Evolutionary conservation across 1,140 invertebrate genomes (phyloP).

Genomic region (Meloidogyne floridensis): DNA sequence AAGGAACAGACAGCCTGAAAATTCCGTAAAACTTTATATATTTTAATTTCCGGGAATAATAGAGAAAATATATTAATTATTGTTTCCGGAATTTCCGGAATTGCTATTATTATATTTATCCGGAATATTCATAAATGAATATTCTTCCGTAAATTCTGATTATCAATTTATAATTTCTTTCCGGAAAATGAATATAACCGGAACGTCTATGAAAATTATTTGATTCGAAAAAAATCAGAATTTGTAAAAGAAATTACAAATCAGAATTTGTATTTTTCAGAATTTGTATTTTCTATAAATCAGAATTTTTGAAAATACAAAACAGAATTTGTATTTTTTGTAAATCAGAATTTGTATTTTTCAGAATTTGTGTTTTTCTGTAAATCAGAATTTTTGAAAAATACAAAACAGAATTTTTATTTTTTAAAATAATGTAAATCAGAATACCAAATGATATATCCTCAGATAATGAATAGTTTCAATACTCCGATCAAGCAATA

Average conservation of each 20-base stretch:
- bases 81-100: too few relatives aligned
- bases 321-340: constrained; percentile 25
- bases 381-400: background rate
- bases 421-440: too few relatives aligned
- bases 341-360: too few relatives aligned
- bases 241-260: too few relatives aligned
- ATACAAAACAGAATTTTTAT: too few relatives aligned
- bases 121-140: constrained; percentile 30
- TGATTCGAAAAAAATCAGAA: too few relatives aligned
- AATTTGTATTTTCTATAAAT: too few relatives aligned
- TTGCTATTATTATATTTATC: too few relatives aligned
- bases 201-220: background rate
- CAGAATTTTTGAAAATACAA: background rate
- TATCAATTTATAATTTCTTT: too few relatives aligned
- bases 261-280: too few relatives aligned
- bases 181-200: background rate
- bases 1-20: constrained; percentile 43
- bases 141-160: too few relatives aligned
- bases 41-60: constrained; percentile 40
- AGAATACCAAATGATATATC: constrained; percentile 58
- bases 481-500: constrained; percentile 54
- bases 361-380: too few relatives aligned
- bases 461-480: constrained; percentile 63
- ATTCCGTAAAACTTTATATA: constrained; percentile 39
- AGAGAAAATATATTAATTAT: background rate